Percentiles rank a stretch among this genome's conserved stretches.
These are phyloP conservation scores for Eretmocerus hayati DNA, from an alignment of 2,888 invertebrate species.

Conservation along the genomic window DNA sequence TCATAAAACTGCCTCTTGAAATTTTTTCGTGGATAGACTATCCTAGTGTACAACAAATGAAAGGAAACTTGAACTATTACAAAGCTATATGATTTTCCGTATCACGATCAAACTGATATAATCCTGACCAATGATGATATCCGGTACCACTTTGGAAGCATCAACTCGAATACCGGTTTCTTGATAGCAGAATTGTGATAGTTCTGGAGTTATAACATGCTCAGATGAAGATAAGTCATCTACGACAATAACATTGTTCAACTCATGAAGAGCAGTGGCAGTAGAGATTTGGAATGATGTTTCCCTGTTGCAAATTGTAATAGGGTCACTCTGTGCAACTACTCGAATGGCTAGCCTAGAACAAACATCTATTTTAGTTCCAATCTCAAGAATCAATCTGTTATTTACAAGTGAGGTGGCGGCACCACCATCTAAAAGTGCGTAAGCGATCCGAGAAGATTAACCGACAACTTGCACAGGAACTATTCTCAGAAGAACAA, in stretches of 20 bases:
- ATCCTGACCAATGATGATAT: slow-evolving; percentile 3
- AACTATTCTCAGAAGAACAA: not conserved
- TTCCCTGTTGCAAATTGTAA: not conserved
- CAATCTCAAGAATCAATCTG: not conserved
- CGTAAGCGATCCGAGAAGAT: not conserved
- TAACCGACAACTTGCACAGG: not conserved
- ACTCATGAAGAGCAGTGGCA: not conserved
- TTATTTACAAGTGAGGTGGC: not conserved
- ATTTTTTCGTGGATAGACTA: too few relatives aligned
- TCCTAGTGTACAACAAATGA: too few relatives aligned
- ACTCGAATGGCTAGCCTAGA: not conserved
- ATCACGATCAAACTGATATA: not conserved
- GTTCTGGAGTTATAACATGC: not conserved
- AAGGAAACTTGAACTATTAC: too few relatives aligned
- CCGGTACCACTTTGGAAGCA: not conserved
- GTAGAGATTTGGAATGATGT: not conserved
- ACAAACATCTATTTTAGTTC: too few relatives aligned
- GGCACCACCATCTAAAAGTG: not conserved
- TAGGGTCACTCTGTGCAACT: not conserved
- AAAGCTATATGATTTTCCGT: too few relatives aligned
- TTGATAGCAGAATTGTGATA: not conserved
- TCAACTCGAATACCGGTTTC: not conserved
- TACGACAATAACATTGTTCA: not conserved
- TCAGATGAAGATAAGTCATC: not conserved
- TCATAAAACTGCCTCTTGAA: too few relatives aligned